phyloP scores from a whole-genome alignment of 2,113 vertebrate species.

The Xiphias gladius region DNA sequence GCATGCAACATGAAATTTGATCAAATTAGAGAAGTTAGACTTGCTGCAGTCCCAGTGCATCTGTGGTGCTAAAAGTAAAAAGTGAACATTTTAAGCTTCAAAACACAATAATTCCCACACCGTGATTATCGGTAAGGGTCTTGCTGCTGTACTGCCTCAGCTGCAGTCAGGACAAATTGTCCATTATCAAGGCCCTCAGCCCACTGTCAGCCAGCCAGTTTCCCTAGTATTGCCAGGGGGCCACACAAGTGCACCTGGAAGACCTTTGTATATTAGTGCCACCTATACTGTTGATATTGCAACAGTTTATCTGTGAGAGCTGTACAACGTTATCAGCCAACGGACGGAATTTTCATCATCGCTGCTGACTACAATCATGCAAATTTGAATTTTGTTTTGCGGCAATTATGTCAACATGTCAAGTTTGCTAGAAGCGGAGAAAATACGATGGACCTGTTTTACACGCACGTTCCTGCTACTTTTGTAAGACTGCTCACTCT shows the following conservation, averaged over 20 bases:
- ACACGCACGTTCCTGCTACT: too few relatives aligned
- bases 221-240: slow-evolving; percentile 1
- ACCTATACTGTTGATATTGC: too few relatives aligned
- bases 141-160: neutral
- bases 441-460: too few relatives aligned
- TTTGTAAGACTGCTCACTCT: too few relatives aligned
- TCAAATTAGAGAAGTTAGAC: neutral
- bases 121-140: neutral
- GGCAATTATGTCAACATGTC: too few relatives aligned
- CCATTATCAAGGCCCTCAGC: neutral
- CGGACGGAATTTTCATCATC: too few relatives aligned
- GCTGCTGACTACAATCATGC: too few relatives aligned
- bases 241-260: neutral
- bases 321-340: too few relatives aligned
- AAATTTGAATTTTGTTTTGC: too few relatives aligned
- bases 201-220: neutral
- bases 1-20: neutral
- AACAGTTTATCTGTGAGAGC: too few relatives aligned
- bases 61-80: neutral
- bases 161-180: neutral
- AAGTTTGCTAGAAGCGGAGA: too few relatives aligned
- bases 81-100: slow-evolving; percentile 15
- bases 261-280: too few relatives aligned
- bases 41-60: neutral
- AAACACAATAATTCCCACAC: slow-evolving; percentile 5